phyloP scores from a whole-genome alignment of 2,888 invertebrate genomes.

The Spisula solida region DNA sequence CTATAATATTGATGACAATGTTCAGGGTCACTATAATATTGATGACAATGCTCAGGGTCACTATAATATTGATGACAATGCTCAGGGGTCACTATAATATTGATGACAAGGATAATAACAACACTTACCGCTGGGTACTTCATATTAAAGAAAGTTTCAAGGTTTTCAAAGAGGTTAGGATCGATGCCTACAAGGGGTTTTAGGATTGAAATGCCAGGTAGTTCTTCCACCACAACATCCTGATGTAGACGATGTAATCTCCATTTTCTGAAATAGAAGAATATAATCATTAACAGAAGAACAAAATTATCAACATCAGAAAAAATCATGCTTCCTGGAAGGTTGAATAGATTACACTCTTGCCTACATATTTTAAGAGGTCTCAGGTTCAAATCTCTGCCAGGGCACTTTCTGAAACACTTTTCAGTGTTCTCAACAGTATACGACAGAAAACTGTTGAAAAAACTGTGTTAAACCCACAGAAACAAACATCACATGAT shows the following conservation, averaged over 20 bases:
- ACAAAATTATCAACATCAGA: no score
- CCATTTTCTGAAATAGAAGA: slow-evolving; percentile 78
- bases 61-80: no score
- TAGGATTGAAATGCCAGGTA: slow-evolving; percentile 79
- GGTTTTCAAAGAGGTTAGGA: slow-evolving; percentile 79
- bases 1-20: background rate
- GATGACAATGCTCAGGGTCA: background rate
- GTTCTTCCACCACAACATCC: slow-evolving; percentile 72
- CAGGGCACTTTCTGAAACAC: no score
- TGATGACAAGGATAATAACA: background rate
- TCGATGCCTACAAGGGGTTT: slow-evolving; percentile 82
- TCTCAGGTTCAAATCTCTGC: no score
- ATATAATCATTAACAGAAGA: background rate
- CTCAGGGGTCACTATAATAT: background rate
- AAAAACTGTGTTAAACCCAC: no score
- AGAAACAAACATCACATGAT: no score
- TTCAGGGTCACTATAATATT: background rate
- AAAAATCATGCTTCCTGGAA: no score
- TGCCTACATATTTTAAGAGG: no score
- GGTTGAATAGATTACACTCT: no score
- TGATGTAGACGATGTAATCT: slow-evolving; percentile 75
- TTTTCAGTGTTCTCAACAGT: no score
- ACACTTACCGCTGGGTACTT: slow-evolving; percentile 79
- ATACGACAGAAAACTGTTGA: no score
- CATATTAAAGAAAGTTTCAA: slow-evolving; percentile 81